A percentile compares a stretch with the other conserved stretches of the same genome.
Conservation (phyloP, 2,113 vertebrate species). For the Micronycteris hirsuta region DNA sequence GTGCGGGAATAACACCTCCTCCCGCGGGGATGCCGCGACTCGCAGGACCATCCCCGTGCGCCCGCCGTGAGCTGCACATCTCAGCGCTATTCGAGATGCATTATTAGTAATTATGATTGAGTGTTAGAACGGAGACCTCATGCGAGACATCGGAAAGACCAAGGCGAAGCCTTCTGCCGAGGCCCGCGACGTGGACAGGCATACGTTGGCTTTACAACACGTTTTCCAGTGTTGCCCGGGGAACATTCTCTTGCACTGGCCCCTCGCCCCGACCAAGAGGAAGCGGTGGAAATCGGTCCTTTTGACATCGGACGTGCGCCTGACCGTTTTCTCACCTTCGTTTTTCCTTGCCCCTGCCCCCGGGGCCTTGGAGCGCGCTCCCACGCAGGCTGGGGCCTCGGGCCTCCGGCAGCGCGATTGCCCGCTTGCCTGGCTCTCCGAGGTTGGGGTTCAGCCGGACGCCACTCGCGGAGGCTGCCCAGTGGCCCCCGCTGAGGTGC, state of each 20-base stretch:
- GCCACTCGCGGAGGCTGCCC: conserved; percentile 16
- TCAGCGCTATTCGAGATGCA: neutral
- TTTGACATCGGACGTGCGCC: neutral
- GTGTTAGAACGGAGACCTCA: neutral
- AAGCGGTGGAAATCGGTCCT: conserved; percentile 29
- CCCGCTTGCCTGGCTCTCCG: conserved; percentile 22
- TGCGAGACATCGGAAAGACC: neutral
- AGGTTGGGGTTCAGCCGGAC: conserved; percentile 8
- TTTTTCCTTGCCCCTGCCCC: neutral
- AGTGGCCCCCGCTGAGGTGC: neutral
- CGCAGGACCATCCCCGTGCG: neutral
- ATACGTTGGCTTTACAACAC: neutral
- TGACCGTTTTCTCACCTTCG: conserved; percentile 20
- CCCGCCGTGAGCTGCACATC: neutral
- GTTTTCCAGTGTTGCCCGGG: neutral
- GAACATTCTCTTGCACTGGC: conserved; percentile 32
- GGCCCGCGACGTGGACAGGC: neutral
- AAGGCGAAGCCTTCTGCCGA: neutral
- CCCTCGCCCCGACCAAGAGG: neutral
- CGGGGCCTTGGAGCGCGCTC: neutral
- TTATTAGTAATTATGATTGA: neutral
- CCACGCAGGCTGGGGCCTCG: neutral
- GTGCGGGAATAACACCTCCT: neutral
- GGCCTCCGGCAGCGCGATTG: conserved; percentile 36
- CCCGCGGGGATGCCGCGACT: neutral